Evolutionary conservation across 2,113 vertebrate species (phyloP).

Genomic region (Salvator merianae): DNA sequence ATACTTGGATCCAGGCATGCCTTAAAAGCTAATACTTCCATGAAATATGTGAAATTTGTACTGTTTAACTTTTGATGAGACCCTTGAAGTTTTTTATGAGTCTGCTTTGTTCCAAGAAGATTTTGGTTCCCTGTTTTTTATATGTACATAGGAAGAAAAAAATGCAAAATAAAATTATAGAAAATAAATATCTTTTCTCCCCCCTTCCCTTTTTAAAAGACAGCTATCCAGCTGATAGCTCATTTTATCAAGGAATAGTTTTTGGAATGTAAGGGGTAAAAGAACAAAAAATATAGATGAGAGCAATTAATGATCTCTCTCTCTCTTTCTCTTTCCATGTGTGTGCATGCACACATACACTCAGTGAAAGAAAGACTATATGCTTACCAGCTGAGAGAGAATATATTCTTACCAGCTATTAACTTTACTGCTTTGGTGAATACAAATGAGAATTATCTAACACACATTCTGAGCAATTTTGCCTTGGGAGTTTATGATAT

Average conservation of each 20-base stretch:
- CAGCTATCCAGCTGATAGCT: slow-evolving; percentile 67
- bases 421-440: slow-evolving; percentile 31
- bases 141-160: slow-evolving; percentile 43
- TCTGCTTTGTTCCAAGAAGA: slow-evolving; percentile 72
- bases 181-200: slow-evolving; percentile 49
- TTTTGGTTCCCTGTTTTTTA: slow-evolving; percentile 71
- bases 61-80: slow-evolving; percentile 78
- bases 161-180: slow-evolving; percentile 65
- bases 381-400: no score
- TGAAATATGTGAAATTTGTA: slow-evolving; percentile 81
- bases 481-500: slow-evolving; percentile 47
- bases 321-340: no score
- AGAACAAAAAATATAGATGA: slow-evolving; percentile 50
- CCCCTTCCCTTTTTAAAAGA: slow-evolving; percentile 8
- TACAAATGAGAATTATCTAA: neutral
- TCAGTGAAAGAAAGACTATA: no score
- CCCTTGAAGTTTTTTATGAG: slow-evolving; percentile 79
- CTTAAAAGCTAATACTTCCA: slow-evolving; percentile 79
- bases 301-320: slow-evolving; percentile 52
- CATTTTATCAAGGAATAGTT: slow-evolving; percentile 67
- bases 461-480: slow-evolving; percentile 37
- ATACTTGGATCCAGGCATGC: slow-evolving; percentile 75
- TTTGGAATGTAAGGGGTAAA: slow-evolving; percentile 41
- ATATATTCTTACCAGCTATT: slow-evolving; percentile 55
- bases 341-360: no score